phyloP scores from a whole-genome alignment of 2,797 vertebrate species.

The Nannoperca obscura region DNA sequence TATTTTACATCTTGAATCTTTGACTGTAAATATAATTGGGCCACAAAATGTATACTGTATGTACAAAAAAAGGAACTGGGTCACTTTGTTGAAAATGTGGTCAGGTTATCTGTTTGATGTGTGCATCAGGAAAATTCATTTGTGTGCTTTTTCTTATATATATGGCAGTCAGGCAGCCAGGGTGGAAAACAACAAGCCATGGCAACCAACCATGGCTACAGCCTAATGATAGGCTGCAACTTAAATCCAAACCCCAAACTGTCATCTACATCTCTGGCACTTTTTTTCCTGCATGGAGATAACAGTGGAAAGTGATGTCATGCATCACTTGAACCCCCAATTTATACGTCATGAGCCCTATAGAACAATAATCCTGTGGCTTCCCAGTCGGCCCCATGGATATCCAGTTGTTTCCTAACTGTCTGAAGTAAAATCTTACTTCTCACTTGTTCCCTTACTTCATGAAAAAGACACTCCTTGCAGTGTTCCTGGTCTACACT shows the following conservation, averaged over 20 bases:
- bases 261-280: constrained; percentile 65
- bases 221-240: constrained; percentile 79
- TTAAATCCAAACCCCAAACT: constrained; percentile 72
- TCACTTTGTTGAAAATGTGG: constrained; percentile 72
- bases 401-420: constrained; percentile 39
- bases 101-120: constrained; percentile 79
- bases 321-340: constrained; percentile 42
- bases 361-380: constrained; percentile 68
- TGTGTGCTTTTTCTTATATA: constrained; percentile 71
- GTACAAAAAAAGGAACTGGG: constrained; percentile 58
- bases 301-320: constrained; percentile 81
- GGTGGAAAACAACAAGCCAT: constrained; percentile 79
- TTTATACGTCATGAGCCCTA: constrained; percentile 58
- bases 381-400: constrained; percentile 19
- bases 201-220: constrained; percentile 72
- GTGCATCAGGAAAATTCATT: constrained; percentile 77
- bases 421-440: constrained; percentile 33
- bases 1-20: constrained; percentile 46
- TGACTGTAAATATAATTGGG: constrained; percentile 49
- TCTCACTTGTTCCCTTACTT: constrained; percentile 37
- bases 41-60: constrained; percentile 47
- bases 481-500: constrained; percentile 32
- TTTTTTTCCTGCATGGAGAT: constrained; percentile 58
- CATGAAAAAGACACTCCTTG: constrained; percentile 27
- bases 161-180: constrained; percentile 71